Evolutionary conservation across 92 coral and sea anemone genomes (phyloP), one percentile per base, ranked within the genome.

Genomic region (Phenganax marumi): DNA sequence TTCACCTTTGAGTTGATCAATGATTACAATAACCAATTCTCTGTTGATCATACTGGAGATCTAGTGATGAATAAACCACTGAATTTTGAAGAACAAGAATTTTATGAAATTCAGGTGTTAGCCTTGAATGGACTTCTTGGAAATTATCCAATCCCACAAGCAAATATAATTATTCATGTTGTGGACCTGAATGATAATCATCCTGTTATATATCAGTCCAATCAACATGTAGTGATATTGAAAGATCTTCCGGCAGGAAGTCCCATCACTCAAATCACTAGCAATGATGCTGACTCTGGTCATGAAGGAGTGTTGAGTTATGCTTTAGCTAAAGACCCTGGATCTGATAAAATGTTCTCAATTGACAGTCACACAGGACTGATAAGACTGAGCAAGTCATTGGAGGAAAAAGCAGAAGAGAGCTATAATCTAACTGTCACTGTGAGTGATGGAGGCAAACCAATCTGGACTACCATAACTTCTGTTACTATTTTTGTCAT

Each of bases 261-360:
- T 23, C 87, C 91, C 50, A 87, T 95, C n/a, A 91, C 98, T 19
- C 84, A 88, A 70, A 84, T 95, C 17, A 80, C 82, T 39, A 97
- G 96, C n/a, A 70, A 74, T 72, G 98, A 95, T 75, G 91, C 84
- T 11, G 98, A 95, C 74, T 83, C 96, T 65, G 97, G 98, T 0
- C 64, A 18, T 24, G 97, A 92, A 25, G 97, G 96, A 46, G 75
- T 81, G 73, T 25, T 95, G 50, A 72, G 57, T 39, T 95, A 79
- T 57, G 65, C 66, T 50, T 52, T 86, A 50, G 54, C 90, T 8
- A 50, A 84, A 14, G 52, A 60, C 50, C 68, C 56, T 10, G 82
- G 84, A 8, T 56, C 81, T 55, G 91, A 90, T 33, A 33, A 33
- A 74, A 88, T 87, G 43, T 95, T 95, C 82, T 90, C 90, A 58